A percentile compares a stretch with the other conserved stretches of the same genome.
Evolutionary conservation across 2,113 vertebrate genomes (phyloP).

Genomic region (Tricholaema leucomelas): DNA sequence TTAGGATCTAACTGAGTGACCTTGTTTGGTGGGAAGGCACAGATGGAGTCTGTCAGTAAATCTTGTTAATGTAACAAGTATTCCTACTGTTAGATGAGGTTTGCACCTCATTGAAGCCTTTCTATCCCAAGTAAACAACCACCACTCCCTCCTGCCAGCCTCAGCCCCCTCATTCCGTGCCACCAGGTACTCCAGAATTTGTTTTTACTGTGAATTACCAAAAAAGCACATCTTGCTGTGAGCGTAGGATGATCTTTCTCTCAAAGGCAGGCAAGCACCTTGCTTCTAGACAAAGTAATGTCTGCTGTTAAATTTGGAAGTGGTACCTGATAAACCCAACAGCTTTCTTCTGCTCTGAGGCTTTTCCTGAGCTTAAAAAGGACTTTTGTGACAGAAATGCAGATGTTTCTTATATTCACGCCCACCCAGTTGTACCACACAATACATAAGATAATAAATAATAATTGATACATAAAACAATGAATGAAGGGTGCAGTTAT

Average conservation of each 20-base stretch:
- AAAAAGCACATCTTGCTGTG: constrained; percentile 55
- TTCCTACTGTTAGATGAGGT: constrained; percentile 76
- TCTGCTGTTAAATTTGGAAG: constrained; percentile 17
- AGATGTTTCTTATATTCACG: neutral
- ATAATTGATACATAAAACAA: no score
- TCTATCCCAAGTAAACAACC: constrained; percentile 63
- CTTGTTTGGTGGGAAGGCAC: constrained; percentile 80
- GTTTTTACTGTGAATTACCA: constrained; percentile 53
- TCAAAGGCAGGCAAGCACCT: constrained; percentile 12
- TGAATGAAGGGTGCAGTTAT: no score
- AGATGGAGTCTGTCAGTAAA: constrained; percentile 84
- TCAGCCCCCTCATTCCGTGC: constrained; percentile 24
- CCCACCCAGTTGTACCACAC: neutral
- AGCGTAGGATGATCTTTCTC: neutral
- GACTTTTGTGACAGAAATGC: neutral
- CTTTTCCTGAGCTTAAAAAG: neutral
- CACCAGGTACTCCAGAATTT: constrained; percentile 44
- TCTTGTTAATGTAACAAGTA: constrained; percentile 81
- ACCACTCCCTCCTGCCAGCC: constrained; percentile 13
- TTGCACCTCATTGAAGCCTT: constrained; percentile 64
- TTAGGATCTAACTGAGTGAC: constrained; percentile 73
- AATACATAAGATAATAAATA: neutral
- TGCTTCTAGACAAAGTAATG: constrained; percentile 9
- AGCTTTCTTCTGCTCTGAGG: neutral
- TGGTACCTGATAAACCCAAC: neutral